These are phyloP conservation scores for Acanthaster planci DNA, from an alignment of 35 echinoderm and acorn worm species.

Conservation along the genomic window DNA sequence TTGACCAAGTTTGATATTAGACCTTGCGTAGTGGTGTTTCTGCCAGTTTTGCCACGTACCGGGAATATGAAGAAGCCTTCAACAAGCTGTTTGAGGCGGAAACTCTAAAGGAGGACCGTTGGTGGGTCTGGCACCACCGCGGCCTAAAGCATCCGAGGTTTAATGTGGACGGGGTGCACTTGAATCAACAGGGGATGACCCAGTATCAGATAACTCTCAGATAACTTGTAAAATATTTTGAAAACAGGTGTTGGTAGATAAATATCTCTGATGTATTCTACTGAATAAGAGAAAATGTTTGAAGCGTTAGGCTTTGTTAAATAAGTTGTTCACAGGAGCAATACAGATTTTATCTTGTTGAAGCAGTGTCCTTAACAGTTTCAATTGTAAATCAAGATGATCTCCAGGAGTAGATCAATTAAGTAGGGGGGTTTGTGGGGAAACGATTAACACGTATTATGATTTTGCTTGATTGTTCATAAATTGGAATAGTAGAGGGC, in stretches of 20 bases:
- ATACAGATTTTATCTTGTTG: too few relatives aligned
- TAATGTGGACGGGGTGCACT: not conserved
- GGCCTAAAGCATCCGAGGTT: not conserved
- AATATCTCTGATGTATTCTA: too few relatives aligned
- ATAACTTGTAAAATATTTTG: not conserved
- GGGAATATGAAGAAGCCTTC: not conserved
- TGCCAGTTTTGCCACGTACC: not conserved
- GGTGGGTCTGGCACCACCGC: not conserved
- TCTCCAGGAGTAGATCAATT: too few relatives aligned
- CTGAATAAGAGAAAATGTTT: too few relatives aligned
- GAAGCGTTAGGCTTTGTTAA: too few relatives aligned
- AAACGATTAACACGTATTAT: too few relatives aligned
- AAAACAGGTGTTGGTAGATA: not conserved
- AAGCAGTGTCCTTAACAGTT: too few relatives aligned
- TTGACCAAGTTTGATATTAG: not conserved
- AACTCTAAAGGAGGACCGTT: not conserved
- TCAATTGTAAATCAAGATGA: too few relatives aligned
- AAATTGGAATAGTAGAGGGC: too few relatives aligned
- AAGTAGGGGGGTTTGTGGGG: too few relatives aligned
- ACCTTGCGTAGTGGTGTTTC: not conserved
- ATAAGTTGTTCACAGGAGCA: too few relatives aligned
- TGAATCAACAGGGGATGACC: not conserved
- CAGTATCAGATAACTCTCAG: not conserved
- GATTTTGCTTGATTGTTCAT: too few relatives aligned
- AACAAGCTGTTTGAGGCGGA: not conserved